phyloP scores from a whole-genome alignment of 1,140 invertebrate genomes.

The Kradibia gibbosae region DNA sequence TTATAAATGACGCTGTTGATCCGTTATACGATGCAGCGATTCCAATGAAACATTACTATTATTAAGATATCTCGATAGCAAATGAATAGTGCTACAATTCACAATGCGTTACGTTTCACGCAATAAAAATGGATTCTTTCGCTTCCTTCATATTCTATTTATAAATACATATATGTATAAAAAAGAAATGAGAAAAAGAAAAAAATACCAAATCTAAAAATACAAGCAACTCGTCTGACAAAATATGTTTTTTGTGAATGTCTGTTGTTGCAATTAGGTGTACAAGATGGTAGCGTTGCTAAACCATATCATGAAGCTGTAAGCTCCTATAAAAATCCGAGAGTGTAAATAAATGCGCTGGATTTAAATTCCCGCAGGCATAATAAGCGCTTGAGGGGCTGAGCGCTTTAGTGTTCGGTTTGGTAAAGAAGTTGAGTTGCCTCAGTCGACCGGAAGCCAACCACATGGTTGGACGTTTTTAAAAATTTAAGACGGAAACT shows the following conservation, averaged over 20 bases:
- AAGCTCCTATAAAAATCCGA: not conserved
- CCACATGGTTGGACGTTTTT: constrained; percentile 33
- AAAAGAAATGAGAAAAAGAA: not conserved
- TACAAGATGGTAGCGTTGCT: no score
- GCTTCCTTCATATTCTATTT: no score
- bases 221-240: no score
- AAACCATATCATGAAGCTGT: not conserved
- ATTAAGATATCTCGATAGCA: no score
- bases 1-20: not conserved
- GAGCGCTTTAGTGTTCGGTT: not conserved
- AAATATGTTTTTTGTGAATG: no score
- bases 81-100: no score
- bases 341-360: not conserved
- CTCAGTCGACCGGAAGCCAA: constrained; percentile 38
- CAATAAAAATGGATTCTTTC: no score
- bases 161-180: no score
- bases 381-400: not conserved
- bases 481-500: constrained; percentile 38
- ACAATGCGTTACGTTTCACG: no score
- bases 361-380: not conserved
- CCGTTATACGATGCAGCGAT: no score
- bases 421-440: constrained; percentile 8
- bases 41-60: no score
- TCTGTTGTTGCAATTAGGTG: no score
- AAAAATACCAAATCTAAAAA: not conserved